These are phyloP conservation scores for Sinosuthora webbiana DNA, from an alignment of 2,113 vertebrate genomes.

Conservation along the genomic window DNA sequence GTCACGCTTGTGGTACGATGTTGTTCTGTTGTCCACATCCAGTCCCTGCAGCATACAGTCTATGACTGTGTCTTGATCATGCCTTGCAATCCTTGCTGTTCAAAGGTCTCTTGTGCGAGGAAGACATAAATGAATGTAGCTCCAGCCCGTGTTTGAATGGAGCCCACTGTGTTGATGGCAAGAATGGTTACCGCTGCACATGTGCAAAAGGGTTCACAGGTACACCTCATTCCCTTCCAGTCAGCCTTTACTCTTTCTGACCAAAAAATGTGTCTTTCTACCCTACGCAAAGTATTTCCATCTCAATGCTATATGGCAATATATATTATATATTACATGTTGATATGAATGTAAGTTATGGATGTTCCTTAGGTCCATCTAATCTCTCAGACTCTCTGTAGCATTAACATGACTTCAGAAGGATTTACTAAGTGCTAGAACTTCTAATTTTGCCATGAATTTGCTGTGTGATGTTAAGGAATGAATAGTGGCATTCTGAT, in stretches of 20 bases:
- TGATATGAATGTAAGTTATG: neutral
- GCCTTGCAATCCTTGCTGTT: slow-evolving; percentile 8
- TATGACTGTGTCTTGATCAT: neutral
- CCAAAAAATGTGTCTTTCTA: neutral
- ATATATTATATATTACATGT: neutral
- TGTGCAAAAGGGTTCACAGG: slow-evolving; percentile 87
- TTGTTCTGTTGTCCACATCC: neutral
- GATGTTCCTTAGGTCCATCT: neutral
- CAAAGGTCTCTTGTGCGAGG: slow-evolving; percentile 86
- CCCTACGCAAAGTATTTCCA: neutral
- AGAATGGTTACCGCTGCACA: slow-evolving; percentile 83
- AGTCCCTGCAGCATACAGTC: neutral
- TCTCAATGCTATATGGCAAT: neutral
- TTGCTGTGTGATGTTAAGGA: neutral
- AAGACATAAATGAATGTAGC: slow-evolving; percentile 88
- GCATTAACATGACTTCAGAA: neutral
- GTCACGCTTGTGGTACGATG: rapidly evolving
- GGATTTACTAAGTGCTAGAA: neutral
- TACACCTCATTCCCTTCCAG: slow-evolving; percentile 25
- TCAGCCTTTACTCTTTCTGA: neutral
- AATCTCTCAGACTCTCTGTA: neutral
- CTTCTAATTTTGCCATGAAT: neutral
- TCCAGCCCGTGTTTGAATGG: slow-evolving; percentile 90
- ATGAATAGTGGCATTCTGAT: neutral
- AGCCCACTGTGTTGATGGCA: slow-evolving; percentile 84